A percentile compares a stretch with the other conserved stretches of the same genome.
Evolutionary conservation across 2,113 vertebrate genomes (phyloP).

Genomic region (Callocephalon fimbriatum): DNA sequence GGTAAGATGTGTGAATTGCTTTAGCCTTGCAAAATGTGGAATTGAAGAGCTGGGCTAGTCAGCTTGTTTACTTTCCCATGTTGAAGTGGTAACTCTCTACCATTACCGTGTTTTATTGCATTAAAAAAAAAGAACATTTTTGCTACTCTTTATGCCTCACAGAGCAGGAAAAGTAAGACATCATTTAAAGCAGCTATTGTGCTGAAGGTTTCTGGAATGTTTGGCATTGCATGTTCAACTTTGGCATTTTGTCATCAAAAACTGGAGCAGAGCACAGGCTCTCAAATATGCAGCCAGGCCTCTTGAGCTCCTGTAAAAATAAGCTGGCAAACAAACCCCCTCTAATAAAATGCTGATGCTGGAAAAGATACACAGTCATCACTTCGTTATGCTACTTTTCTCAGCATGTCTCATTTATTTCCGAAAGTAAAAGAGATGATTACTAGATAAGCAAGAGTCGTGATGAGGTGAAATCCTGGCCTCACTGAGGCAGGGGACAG

Average conservation of each 20-base stretch:
- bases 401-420: constrained; percentile 45
- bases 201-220: constrained; percentile 39
- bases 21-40: not conserved
- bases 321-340: constrained; percentile 45
- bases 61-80: not conserved
- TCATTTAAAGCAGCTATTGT: constrained; percentile 30
- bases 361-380: constrained; percentile 37
- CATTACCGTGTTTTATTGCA: not conserved
- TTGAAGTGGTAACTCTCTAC: not conserved
- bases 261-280: not conserved
- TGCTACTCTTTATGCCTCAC: not conserved
- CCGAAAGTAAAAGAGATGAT: not conserved
- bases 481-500: not conserved
- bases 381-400: constrained; percentile 46
- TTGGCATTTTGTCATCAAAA: constrained; percentile 55
- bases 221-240: constrained; percentile 29
- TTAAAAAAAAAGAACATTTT: not conserved
- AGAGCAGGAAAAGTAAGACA: constrained; percentile 32
- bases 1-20: not conserved
- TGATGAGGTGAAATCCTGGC: not conserved
- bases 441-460: not conserved
- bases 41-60: not conserved
- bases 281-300: not conserved
- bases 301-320: constrained; percentile 65
- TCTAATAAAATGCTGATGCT: constrained; percentile 54